Percentiles rank a stretch among this genome's conserved stretches.
phyloP scores from a whole-genome alignment of 2,797 vertebrate genomes.

The Sebastolobus altivelis region DNA sequence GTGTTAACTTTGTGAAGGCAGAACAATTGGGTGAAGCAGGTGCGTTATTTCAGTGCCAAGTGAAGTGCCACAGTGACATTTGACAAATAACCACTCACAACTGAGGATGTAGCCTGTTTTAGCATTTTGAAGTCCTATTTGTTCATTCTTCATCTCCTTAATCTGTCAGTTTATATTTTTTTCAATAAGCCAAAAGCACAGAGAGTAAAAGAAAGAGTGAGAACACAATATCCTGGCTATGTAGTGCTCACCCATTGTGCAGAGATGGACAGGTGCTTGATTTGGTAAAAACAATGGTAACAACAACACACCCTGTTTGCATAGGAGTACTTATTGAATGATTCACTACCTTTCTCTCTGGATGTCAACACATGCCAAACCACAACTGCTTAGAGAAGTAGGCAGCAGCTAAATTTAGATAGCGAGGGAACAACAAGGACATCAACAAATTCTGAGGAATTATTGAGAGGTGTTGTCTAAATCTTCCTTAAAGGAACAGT shows the following conservation, averaged over 20 bases:
- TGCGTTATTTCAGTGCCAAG: background rate
- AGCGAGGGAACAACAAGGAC: background rate
- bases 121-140: background rate
- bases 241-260: background rate
- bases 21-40: constrained; percentile 1
- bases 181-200: background rate
- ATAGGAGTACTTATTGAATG: background rate
- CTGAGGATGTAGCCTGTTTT: background rate
- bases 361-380: background rate
- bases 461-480: background rate
- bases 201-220: background rate
- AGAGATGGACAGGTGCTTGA: background rate
- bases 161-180: background rate
- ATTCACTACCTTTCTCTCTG: background rate
- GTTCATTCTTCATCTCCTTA: background rate
- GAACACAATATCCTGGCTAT: background rate
- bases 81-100: background rate
- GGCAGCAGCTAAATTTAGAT: background rate
- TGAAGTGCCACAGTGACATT: constrained; percentile 6
- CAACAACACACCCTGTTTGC: background rate
- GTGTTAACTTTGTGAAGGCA: background rate
- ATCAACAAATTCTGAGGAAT: background rate
- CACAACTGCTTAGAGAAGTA: background rate
- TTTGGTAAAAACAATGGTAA: background rate
- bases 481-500: background rate